Evolutionary conservation across 2,113 vertebrate genomes (phyloP), one percentile per base, ranked within the genome.

Genomic region (Calonectris borealis): DNA sequence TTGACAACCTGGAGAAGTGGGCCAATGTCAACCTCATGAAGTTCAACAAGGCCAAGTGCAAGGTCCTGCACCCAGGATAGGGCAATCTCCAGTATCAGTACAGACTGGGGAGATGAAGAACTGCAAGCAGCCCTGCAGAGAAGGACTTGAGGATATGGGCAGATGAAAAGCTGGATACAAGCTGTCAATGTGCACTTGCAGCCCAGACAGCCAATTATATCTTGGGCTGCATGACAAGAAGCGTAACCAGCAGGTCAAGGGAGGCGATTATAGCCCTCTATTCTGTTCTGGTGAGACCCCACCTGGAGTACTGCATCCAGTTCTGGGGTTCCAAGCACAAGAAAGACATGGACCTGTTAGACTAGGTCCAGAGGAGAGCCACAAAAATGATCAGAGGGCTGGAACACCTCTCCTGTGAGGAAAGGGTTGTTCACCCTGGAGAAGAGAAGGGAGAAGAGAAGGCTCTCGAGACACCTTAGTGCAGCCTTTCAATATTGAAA

Each of bases 201-300:
- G 26, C 60, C 52, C 44, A n/a, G 44, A 40, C 69, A 60, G 27
- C 17, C 11, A 36, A 10, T 10, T 5, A 21, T n/a, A n/a, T 60
- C 21, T 14, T n/a, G 57, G 34, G 21, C 13, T 60, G 57, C 57
- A 24, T 60, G 13, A 60, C 9, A 60, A 60, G 58, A n/a, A 60
- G 20, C 0, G 3, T n/a, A 9, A 20, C 3, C 10, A 46, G 32
- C 18, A 17, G n/a, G 68, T 9, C 1, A 0, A 36, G 38, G 25
- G 31, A 65, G 38, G 25, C 4, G 5, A 52, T 83, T 36, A 4
- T 46, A 4, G 12, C 32, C 13, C 40, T 58, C 32, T 34, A 11
- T 26, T 49, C 29, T 3, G 2, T 44, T 49, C 36, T 79, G 7
- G 26, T 8, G 46, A 72, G 11, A 54, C 34, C 10, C 6, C 19